These are phyloP conservation scores for Rotaria socialis DNA, from an alignment of 2,888 invertebrate species.

Conservation along the genomic window DNA sequence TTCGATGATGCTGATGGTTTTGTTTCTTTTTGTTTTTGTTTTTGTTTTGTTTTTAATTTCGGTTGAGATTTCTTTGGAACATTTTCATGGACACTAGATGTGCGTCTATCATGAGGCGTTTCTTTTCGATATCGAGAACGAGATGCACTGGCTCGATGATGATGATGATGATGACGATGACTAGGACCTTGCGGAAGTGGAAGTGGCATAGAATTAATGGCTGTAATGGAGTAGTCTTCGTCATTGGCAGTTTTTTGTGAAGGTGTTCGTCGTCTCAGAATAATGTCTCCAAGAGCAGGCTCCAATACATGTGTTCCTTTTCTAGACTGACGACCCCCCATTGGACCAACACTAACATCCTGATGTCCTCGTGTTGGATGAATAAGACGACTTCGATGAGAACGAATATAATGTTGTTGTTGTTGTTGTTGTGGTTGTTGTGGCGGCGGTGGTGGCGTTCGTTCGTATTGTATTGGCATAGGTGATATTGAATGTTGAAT, in stretches of 20 bases:
- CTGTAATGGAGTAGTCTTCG: not conserved
- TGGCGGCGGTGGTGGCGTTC: not conserved
- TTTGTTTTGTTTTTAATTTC: no score
- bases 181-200: not conserved
- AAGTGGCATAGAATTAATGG: not conserved
- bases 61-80: not conserved
- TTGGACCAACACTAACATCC: not conserved
- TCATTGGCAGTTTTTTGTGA: not conserved
- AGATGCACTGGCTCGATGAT: constrained; percentile 4
- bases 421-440: not conserved
- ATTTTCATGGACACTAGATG: not conserved
- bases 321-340: not conserved
- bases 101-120: not conserved
- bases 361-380: not conserved
- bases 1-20: not conserved
- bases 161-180: not conserved
- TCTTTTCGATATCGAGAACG: not conserved
- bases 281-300: constrained; percentile 31
- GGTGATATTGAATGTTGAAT: not conserved
- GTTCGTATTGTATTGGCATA: not conserved
- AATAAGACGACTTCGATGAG: not conserved
- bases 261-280: constrained; percentile 1
- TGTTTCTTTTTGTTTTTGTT: not conserved
- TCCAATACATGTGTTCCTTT: constrained; percentile 12
- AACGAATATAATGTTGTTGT: not conserved